Base-by-base conservation (phyloP, 23 tunicate species). In the Ciona savignyi region DNA sequence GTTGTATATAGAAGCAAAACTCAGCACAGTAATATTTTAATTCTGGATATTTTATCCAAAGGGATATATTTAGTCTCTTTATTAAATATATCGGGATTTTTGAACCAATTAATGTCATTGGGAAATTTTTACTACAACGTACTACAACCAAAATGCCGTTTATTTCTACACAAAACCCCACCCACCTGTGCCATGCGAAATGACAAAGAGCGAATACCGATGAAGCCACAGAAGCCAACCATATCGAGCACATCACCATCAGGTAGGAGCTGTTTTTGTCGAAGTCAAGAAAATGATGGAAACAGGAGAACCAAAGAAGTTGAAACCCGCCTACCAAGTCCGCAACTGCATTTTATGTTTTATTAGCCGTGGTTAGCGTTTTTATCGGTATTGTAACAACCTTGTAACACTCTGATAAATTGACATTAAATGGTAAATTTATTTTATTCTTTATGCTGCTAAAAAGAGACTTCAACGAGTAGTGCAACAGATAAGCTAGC, bases 321-420 rank as follows among this genome's bases (percentile, higher is more conserved):
- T 88, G 96, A 27, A 82, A 20, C 35, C 96, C 96, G 0, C 83
- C 79, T 3, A 73, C 73, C 33, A 88, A 63, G 67, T 88, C 96
- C 1, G 96, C 96, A 33, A 86, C 96, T 88, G 78, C 27, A 80
- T n/a, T n/a, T n/a, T n/a, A n/a, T n/a, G n/a, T n/a, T n/a, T n/a
- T n/a, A n/a, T n/a, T n/a, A n/a, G n/a, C n/a, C n/a, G 20, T 49
- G 15, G 61, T 49, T 49, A 49, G 15, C 15, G 61, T 20, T 49
- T 49, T 49, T 11, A 15, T 49, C 15, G 61, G 61, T 49, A 49
- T 49, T 49, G 19, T 11, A 49, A 49, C 15, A 49, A 49, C 15
- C 20, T 11, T 11, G 15, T 49, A 49, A 49, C 15, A n/a, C n/a
- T n/a, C n/a, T n/a, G n/a, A n/a, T n/a, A n/a, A n/a, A n/a, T n/a